These are phyloP conservation scores for Zoanthus sansibaricus DNA, from an alignment of 92 coral and sea anemone genomes.

Conservation along the genomic window DNA sequence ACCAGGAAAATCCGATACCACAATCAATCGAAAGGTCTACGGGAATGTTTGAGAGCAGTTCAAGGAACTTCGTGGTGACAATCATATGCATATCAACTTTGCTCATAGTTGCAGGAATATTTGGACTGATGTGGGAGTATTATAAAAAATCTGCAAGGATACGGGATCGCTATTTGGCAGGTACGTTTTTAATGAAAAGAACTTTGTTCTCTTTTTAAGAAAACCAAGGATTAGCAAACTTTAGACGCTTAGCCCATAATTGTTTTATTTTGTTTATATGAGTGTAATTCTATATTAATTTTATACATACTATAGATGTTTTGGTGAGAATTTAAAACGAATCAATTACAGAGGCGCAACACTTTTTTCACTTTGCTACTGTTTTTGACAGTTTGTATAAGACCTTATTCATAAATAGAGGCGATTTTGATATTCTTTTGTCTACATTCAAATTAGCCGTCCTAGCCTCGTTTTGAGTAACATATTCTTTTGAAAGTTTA, in stretches of 20 bases:
- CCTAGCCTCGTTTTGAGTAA: too few relatives aligned
- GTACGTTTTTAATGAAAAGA: background rate
- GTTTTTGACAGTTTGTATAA: too few relatives aligned
- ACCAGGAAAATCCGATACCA: slow-evolving; percentile 27
- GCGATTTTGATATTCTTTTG: too few relatives aligned
- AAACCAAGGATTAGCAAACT: background rate
- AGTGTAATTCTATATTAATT: too few relatives aligned
- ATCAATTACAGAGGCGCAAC: too few relatives aligned
- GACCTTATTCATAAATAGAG: too few relatives aligned
- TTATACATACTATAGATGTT: too few relatives aligned
- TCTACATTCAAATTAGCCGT: too few relatives aligned
- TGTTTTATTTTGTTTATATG: too few relatives aligned
- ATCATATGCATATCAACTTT: background rate
- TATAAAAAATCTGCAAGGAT: background rate
- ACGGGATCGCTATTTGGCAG: background rate
- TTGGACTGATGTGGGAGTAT: slow-evolving; percentile 32
- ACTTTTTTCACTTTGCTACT: too few relatives aligned
- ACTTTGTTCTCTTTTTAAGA: background rate
- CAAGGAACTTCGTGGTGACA: slow-evolving; percentile 19
- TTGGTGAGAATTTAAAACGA: too few relatives aligned
- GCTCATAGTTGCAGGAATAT: background rate
- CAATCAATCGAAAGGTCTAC: slow-evolving; percentile 40
- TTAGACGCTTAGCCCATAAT: background rate
- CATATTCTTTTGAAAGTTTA: too few relatives aligned
- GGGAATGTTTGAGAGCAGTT: slow-evolving; percentile 31